Conservation (phyloP, 2,797 vertebrate species). For the Labeo calbasu region DNA sequence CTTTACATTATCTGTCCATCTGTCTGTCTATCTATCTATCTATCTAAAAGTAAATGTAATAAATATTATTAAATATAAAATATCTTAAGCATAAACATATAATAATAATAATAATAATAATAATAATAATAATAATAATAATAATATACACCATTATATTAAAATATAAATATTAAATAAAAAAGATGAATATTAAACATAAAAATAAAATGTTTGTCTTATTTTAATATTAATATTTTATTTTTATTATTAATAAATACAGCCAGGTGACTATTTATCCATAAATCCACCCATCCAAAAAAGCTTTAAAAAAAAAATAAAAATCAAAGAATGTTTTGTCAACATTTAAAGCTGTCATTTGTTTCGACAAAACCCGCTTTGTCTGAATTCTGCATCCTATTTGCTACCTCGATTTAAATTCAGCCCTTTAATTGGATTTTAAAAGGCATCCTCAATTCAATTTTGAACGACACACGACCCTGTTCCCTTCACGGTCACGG, state of each 20-base stretch:
- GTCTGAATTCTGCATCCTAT: background rate
- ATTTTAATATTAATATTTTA: too few species aligned
- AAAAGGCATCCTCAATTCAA: slow-evolving; percentile 18
- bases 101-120: too few species aligned
- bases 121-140: too few species aligned
- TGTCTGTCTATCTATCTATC: background rate
- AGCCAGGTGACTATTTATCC: background rate
- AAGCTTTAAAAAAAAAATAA: background rate
- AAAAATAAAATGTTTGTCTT: too few species aligned
- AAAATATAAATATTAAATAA: background rate
- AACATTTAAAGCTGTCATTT: background rate
- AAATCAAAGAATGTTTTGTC: background rate
- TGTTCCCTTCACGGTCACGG: slow-evolving; percentile 6
- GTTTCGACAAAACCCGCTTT: background rate
- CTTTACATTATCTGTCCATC: too few species aligned
- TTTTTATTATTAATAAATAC: too few species aligned
- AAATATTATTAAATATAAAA: background rate
- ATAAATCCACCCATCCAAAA: background rate
- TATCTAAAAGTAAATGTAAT: background rate
- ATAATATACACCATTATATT: too few species aligned
- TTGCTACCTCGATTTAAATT: background rate
- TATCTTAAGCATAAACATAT: too few species aligned
- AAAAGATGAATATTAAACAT: too few species aligned
- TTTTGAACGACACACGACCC: slow-evolving; percentile 7
- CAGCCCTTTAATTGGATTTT: slow-evolving; percentile 12